Evolutionary conservation across 2,888 invertebrate species (phyloP).

Genomic region (Opisthograptis luteolata): DNA sequence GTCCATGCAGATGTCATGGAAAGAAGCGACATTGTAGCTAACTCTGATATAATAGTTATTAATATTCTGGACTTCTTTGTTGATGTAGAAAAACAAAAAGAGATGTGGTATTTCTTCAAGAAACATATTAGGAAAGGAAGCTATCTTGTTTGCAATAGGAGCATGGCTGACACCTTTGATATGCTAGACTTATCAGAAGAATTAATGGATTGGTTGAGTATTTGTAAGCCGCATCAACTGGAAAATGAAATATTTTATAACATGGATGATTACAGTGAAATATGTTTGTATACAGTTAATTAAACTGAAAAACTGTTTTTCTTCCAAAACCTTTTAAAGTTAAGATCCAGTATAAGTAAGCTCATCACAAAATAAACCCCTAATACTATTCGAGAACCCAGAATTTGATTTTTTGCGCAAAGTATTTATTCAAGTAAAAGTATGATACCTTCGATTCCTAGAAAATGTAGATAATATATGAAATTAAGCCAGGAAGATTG

Average conservation of each 20-base stretch:
- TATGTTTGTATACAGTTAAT: slow-evolving; percentile 75
- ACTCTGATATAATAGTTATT: slow-evolving; percentile 86
- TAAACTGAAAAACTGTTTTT: slow-evolving; percentile 45
- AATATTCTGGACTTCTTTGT: slow-evolving; percentile 89
- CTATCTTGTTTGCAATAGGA: slow-evolving; percentile 84
- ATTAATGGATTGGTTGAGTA: slow-evolving; percentile 75
- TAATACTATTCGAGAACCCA: no score
- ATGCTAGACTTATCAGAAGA: slow-evolving; percentile 76
- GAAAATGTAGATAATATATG: no score
- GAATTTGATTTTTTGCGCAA: no score
- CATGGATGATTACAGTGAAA: slow-evolving; percentile 66
- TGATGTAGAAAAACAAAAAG: slow-evolving; percentile 80
- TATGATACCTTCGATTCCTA: no score
- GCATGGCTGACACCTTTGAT: slow-evolving; percentile 80
- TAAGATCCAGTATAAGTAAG: no score
- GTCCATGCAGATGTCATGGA: slow-evolving; percentile 85
- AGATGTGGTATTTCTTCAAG: slow-evolving; percentile 86
- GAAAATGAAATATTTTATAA: slow-evolving; percentile 76
- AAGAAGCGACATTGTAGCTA: slow-evolving; percentile 77
- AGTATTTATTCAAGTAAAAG: no score
- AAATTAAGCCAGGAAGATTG: no score
- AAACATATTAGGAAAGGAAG: slow-evolving; percentile 81
- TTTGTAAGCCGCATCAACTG: slow-evolving; percentile 67
- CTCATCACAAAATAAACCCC: no score
- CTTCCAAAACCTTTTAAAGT: no score